These are phyloP conservation scores for Tapirus indicus DNA, from an alignment of 2,797 vertebrate species.

Conservation along the genomic window DNA sequence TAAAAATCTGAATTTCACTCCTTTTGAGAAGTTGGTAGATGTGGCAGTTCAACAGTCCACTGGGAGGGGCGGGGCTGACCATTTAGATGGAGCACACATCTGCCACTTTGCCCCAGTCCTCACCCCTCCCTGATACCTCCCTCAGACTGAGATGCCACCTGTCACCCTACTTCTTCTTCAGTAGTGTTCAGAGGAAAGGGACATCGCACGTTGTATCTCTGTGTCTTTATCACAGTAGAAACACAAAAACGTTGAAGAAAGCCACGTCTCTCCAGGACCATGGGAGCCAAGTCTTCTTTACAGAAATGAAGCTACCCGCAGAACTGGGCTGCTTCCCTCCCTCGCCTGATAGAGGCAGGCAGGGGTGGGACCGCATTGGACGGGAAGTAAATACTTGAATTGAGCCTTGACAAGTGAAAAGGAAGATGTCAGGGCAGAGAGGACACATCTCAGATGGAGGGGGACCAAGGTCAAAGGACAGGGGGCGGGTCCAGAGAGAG, in stretches of 20 bases:
- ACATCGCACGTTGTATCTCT: no score
- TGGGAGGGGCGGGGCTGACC: fast-evolving
- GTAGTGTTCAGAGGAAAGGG: no score
- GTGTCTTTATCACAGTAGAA: fast-evolving
- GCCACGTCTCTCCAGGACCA: neutral
- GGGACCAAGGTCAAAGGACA: neutral
- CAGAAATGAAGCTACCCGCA: neutral
- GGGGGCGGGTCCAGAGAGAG: neutral
- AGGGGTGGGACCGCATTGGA: fast-evolving
- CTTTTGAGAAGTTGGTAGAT: neutral
- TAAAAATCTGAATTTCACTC: neutral
- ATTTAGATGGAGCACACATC: fast-evolving
- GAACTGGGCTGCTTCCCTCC: fast-evolving
- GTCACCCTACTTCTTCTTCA: no score
- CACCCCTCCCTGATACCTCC: fast-evolving
- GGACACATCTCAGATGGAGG: neutral
- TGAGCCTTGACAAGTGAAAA: fast-evolving
- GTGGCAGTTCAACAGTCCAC: fast-evolving
- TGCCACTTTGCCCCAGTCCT: fast-evolving
- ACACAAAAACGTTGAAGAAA: fast-evolving
- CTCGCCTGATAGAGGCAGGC: fast-evolving
- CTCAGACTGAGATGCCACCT: fast-evolving
- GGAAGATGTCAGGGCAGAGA: neutral
- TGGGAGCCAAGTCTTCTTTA: neutral
- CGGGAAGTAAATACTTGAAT: no score